Evolutionary conservation across 2,797 vertebrate species (phyloP).

Genomic region (Microchirus variegatus): DNA sequence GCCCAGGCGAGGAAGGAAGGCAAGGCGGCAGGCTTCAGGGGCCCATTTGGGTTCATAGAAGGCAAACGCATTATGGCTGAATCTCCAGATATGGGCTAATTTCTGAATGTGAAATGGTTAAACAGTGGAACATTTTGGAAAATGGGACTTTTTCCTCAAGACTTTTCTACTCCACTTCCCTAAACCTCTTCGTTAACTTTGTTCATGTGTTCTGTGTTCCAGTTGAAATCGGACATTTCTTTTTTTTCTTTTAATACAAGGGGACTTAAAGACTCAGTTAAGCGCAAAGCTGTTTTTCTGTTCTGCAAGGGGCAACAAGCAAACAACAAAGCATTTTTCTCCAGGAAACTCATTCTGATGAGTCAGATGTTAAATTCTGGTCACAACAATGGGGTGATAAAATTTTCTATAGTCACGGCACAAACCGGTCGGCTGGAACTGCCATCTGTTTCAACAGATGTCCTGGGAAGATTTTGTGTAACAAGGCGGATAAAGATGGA

Average conservation of each 20-base stretch:
- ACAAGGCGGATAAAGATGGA: not conserved
- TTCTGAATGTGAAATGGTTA: not conserved
- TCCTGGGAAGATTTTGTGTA: not conserved
- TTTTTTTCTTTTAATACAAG: conserved; percentile 8
- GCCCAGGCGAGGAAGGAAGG: too few species aligned
- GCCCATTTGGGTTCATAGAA: not conserved
- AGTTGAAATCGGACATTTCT: not conserved
- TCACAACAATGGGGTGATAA: not conserved
- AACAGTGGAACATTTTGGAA: not conserved
- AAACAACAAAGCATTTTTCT: not conserved
- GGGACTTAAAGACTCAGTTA: conserved; percentile 10
- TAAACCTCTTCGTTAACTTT: not conserved
- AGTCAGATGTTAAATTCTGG: not conserved
- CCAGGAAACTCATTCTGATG: conserved; percentile 1
- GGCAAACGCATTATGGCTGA: too few species aligned
- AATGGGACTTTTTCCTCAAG: not conserved
- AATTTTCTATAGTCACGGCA: not conserved
- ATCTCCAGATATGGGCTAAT: not conserved
- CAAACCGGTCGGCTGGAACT: not conserved
- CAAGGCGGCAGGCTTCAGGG: not conserved
- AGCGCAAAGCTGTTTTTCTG: too few species aligned
- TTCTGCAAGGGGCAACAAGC: conserved; percentile 1
- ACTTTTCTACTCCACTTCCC: not conserved
- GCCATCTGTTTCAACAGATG: too few species aligned
- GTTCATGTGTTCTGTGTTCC: not conserved